A percentile compares a stretch with the other conserved stretches of the same genome.
phyloP scores from a whole-genome alignment of 2,113 vertebrate genomes.

The Cavia porcellus region DNA sequence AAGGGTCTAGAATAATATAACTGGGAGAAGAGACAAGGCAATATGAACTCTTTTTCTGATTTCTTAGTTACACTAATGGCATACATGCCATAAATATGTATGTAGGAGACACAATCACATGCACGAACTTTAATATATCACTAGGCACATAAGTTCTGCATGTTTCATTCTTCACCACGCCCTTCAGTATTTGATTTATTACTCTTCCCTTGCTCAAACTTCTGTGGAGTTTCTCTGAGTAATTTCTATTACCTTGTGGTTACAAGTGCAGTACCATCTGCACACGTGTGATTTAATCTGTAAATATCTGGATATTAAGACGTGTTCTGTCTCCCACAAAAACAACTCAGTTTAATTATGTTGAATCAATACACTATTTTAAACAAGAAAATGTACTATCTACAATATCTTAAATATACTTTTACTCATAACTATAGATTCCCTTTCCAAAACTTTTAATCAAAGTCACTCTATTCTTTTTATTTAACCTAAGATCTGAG shows the following conservation, averaged over 20 bases:
- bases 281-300: slow-evolving; percentile 5
- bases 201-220: background rate
- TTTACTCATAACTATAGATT: slow-evolving; percentile 21
- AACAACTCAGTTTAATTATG: slow-evolving; percentile 43
- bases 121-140: background rate
- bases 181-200: background rate
- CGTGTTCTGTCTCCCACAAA: background rate
- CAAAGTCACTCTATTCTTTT: slow-evolving; percentile 11
- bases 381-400: slow-evolving; percentile 23
- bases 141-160: background rate
- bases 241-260: background rate
- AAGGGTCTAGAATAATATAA: background rate
- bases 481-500: slow-evolving; percentile 1
- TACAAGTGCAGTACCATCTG: background rate
- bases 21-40: background rate
- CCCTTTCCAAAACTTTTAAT: background rate
- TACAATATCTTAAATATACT: background rate
- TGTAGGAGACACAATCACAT: background rate
- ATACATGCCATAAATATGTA: too few relatives aligned
- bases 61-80: background rate
- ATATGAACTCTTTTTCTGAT: background rate
- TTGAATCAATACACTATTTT: background rate
- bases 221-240: background rate
- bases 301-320: slow-evolving; percentile 44
- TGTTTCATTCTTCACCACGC: background rate